A percentile compares a stretch with the other conserved stretches of the same genome.
Evolutionary conservation across 2,888 invertebrate genomes (phyloP).

Genomic region (Diplazon laetatorius): DNA sequence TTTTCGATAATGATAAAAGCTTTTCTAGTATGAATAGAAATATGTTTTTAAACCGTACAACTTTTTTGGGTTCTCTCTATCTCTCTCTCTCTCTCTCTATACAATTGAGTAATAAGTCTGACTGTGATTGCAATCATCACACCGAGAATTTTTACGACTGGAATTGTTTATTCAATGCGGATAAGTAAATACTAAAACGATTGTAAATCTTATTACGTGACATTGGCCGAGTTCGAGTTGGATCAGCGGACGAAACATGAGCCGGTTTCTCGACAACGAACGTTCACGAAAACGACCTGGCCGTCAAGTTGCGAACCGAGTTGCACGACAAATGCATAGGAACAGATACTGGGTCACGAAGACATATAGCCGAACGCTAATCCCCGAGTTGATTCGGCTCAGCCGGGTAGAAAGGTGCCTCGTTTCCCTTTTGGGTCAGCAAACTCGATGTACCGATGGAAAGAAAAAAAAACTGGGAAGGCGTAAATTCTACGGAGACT

Average conservation of each 20-base stretch:
- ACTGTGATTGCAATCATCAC: neutral
- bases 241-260: neutral
- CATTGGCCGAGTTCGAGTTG: neutral
- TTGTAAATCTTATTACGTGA: neutral
- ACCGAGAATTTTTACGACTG: too few relatives aligned
- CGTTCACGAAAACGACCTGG: neutral
- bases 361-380: slow-evolving; percentile 21
- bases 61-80: too few relatives aligned
- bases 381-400: slow-evolving; percentile 31
- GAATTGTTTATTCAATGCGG: neutral
- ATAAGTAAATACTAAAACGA: neutral
- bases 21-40: too few relatives aligned
- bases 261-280: neutral
- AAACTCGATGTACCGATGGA: slow-evolving; percentile 9
- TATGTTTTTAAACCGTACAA: too few relatives aligned
- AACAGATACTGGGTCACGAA: slow-evolving; percentile 16
- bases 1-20: too few relatives aligned
- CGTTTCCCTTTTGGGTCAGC: slow-evolving; percentile 23
- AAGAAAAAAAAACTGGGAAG: slow-evolving; percentile 9
- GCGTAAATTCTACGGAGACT: neutral
- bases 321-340: slow-evolving; percentile 8
- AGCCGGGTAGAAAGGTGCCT: slow-evolving; percentile 28
- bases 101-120: neutral
- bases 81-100: too few relatives aligned
- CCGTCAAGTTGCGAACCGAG: slow-evolving; percentile 2